Evolutionary conservation across 2,888 invertebrate genomes (phyloP).

Genomic region (Drosophila anomalata): DNA sequence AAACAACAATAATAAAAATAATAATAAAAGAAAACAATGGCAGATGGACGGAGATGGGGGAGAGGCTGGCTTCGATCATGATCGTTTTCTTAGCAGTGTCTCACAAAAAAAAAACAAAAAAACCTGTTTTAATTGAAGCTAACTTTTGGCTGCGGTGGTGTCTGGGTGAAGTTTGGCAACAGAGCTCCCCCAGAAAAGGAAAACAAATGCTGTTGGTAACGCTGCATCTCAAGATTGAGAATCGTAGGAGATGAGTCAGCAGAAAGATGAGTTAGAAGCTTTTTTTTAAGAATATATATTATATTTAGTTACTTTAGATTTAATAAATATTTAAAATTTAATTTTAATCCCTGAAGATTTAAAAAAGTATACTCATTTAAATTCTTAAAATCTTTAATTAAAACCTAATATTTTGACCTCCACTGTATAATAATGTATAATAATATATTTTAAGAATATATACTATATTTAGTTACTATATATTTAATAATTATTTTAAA

Average conservation of each 20-base stretch:
- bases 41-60: conserved; percentile 4
- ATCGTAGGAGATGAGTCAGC: conserved; percentile 67
- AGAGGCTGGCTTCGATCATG: conserved; percentile 55
- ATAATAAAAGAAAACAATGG: conserved; percentile 21
- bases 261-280: conserved; percentile 34
- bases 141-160: conserved; percentile 25
- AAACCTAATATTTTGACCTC: too few species aligned
- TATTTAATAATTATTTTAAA: too few species aligned
- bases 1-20: conserved; percentile 52
- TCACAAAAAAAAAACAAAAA: conserved; percentile 34
- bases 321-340: too few species aligned
- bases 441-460: too few species aligned
- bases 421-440: too few species aligned
- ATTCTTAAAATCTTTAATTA: too few species aligned
- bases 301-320: too few species aligned
- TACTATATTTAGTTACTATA: not conserved
- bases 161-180: conserved; percentile 75
- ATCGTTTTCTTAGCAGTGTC: conserved; percentile 43
- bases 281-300: not conserved
- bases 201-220: conserved; percentile 59
- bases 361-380: too few species aligned
- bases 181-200: conserved; percentile 37
- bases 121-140: conserved; percentile 76
- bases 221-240: conserved; percentile 22
- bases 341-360: too few species aligned